Conservation (phyloP, 2,113 vertebrate species). For the Eleginops maclovinus region DNA sequence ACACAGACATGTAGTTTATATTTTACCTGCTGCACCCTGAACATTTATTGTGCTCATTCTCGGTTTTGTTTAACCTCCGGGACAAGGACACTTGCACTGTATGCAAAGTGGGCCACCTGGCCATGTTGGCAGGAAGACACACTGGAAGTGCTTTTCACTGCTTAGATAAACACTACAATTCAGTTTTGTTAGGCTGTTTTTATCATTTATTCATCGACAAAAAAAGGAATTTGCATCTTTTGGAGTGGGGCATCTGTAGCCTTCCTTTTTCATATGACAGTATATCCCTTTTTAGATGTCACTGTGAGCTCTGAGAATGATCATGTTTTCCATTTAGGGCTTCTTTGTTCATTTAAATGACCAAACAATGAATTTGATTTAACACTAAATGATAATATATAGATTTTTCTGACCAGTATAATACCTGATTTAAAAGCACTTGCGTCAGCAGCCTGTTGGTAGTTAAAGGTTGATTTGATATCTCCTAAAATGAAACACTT, state of each 20-base stretch:
- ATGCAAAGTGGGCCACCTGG: conserved; percentile 76
- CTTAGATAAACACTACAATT: not conserved
- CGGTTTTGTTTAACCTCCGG: conserved; percentile 53
- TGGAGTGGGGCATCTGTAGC: not conserved
- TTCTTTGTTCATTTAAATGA: not conserved
- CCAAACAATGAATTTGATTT: not conserved
- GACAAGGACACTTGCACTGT: conserved; percentile 50
- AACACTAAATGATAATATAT: not conserved
- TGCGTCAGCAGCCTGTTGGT: not conserved
- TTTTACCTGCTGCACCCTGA: not conserved
- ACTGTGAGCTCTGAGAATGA: not conserved
- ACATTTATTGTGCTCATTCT: not conserved
- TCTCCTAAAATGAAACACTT: not conserved
- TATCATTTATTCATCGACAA: not conserved
- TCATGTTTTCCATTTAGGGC: not conserved
- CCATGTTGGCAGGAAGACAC: conserved; percentile 30
- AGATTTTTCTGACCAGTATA: too few relatives aligned
- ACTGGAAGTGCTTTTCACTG: not conserved
- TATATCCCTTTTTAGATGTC: not conserved
- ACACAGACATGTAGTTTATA: too few relatives aligned
- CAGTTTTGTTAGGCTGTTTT: not conserved
- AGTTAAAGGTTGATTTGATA: not conserved
- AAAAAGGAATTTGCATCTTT: not conserved
- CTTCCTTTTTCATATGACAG: not conserved
- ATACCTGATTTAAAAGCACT: too few relatives aligned